Base-by-base conservation (phyloP, 37 sponge, comb jelly and placozoan genomes). In the Cladorhizidae sp. region DNA sequence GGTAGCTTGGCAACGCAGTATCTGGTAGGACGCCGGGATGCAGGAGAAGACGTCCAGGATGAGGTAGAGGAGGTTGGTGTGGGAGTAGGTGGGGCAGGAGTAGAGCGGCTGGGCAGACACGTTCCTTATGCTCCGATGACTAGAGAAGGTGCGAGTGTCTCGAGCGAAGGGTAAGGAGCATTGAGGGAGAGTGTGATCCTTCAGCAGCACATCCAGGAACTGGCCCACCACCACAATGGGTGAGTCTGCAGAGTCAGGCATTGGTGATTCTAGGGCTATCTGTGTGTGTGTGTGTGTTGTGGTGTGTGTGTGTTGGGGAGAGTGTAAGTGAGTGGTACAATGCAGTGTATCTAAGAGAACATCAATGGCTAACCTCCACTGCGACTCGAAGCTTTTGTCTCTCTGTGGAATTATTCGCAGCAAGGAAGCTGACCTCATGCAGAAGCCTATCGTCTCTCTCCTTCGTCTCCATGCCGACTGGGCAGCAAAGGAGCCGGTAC, bases 21-120 rank as follows among this genome's bases (percentile, higher is more conserved):
- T 80, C 41, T 88, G 89, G 63, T 80, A 92, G 12, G 90, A 39
- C 45, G 84, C 93, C 29, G 93, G 93, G 0, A 92, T 70, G 45
- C 89, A 86, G 15, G 62, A 63, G 72, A 70, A 92, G 23, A 92
- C 65, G 43, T 80, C 55, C 49, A 87, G 38, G 21, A 92, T 85
- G 33, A 92, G 72, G 18, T 78, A 67, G 28, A 92, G 43, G 33
- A 92, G 62, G 31, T 88, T 78, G 5, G 36, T 26, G n/a, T 79
- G 84, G 37, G 74, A 49, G 64, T 80, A 84, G 26, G 67, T 15
- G 57, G 85, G 85, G 57, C 74, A 68, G 62, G 64, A 78, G 52
- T 89, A 80, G 29, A 88, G 78, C 2, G 82, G 39, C 25, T 82
- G 77, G 56, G 70, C 37, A 23, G 67, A 37, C 21, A 76, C 63